These are phyloP conservation scores for Tautogolabrus adspersus DNA, from an alignment of 2,113 vertebrate genomes.

Conservation along the genomic window DNA sequence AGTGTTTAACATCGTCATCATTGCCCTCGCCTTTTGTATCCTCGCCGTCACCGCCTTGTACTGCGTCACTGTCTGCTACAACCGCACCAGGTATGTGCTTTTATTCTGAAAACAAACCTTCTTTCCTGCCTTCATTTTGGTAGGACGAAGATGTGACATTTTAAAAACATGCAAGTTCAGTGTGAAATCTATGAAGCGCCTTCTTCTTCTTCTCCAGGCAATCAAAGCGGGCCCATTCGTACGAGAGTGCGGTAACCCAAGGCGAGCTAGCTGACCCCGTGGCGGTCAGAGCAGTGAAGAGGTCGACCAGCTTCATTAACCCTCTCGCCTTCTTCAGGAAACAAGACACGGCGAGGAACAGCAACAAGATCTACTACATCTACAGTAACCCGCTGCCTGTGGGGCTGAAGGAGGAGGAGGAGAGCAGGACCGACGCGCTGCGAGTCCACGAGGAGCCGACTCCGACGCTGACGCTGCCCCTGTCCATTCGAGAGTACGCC, in stretches of 20 bases:
- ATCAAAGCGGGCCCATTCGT: slow-evolving; percentile 68
- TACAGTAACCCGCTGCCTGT: slow-evolving; percentile 82
- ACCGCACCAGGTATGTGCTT: slow-evolving; percentile 72
- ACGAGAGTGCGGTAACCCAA: slow-evolving; percentile 72
- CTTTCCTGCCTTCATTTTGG: too few relatives aligned
- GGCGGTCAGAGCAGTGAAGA: slow-evolving; percentile 66
- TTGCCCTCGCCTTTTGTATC: slow-evolving; percentile 68
- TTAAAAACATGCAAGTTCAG: background rate
- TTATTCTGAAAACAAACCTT: background rate
- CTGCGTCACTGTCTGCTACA: slow-evolving; percentile 75
- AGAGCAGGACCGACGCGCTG: slow-evolving; percentile 11
- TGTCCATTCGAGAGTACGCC: slow-evolving; percentile 59
- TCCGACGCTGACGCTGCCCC: background rate
- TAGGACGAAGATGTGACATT: background rate
- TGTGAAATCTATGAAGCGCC: background rate
- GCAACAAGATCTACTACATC: slow-evolving; percentile 84
- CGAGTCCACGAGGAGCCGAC: slow-evolving; percentile 2
- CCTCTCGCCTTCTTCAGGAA: slow-evolving; percentile 71
- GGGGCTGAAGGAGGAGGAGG: slow-evolving; percentile 73
- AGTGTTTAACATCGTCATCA: slow-evolving; percentile 75
- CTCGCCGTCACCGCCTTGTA: slow-evolving; percentile 70
- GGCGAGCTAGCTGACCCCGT: slow-evolving; percentile 50
- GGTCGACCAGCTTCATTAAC: slow-evolving; percentile 76
- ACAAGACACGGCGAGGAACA: slow-evolving; percentile 62
- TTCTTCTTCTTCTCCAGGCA: slow-evolving; percentile 59